These are phyloP conservation scores for Hirtodrosophila duncani DNA, from an alignment of 2,888 invertebrate species.

Conservation along the genomic window DNA sequence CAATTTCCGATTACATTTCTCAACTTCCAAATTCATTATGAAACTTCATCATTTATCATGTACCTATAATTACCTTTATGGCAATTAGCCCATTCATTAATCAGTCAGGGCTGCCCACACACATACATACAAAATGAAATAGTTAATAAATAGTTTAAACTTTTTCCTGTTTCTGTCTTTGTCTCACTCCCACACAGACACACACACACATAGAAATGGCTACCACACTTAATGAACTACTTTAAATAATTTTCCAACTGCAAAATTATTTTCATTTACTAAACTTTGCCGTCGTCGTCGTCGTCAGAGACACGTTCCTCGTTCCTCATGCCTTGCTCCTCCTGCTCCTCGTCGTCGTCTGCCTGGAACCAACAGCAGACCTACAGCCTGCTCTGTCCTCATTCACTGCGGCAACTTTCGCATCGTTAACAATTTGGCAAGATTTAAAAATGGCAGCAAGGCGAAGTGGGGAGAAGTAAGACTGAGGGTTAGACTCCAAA, in stretches of 20 bases:
- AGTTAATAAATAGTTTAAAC: conserved; percentile 53
- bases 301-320: conserved; percentile 1
- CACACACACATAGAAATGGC: too few relatives aligned
- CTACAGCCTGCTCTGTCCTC: conserved; percentile 11
- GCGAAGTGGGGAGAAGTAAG: conserved; percentile 17
- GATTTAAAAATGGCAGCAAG: conserved; percentile 63
- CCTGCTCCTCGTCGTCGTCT: background rate
- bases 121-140: conserved; percentile 45
- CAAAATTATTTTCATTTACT: conserved; percentile 69
- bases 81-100: too few relatives aligned
- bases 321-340: background rate
- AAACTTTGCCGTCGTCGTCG: conserved; percentile 55
- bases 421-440: conserved; percentile 73
- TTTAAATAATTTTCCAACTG: conserved; percentile 68
- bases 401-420: conserved; percentile 63
- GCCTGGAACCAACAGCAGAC: background rate
- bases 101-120: too few relatives aligned
- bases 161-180: conserved; percentile 7
- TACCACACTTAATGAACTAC: conserved; percentile 71
- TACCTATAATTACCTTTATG: too few relatives aligned
- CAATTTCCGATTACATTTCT: too few relatives aligned
- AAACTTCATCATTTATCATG: too few relatives aligned
- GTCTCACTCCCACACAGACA: too few relatives aligned
- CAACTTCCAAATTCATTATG: too few relatives aligned
- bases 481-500: conserved; percentile 31